Conservation (phyloP, 2,797 vertebrate species). For the Diceros bicornis region DNA sequence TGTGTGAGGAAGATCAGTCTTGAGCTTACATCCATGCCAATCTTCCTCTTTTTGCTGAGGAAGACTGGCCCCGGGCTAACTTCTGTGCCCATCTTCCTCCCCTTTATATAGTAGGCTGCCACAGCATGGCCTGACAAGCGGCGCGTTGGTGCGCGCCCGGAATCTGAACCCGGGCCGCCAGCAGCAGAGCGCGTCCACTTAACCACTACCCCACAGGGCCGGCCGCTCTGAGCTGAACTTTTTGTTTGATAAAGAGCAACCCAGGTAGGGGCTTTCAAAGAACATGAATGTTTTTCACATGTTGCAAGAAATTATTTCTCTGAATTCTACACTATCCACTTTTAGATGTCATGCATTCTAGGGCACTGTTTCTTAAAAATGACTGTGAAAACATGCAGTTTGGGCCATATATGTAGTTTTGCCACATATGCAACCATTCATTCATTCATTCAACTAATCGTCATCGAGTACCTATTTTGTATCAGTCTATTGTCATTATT, state of each 20-base stretch:
- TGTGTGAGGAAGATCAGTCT: no score
- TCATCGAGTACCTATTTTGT: background rate
- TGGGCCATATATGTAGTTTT: background rate
- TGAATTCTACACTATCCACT: background rate
- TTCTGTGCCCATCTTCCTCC: no score
- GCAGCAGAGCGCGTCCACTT: no score
- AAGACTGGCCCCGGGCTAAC: no score
- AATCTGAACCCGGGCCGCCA: no score
- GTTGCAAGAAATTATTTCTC: background rate
- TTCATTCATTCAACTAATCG: background rate
- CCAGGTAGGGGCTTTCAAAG: background rate
- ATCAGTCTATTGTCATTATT: constrained; percentile 1
- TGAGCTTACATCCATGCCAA: no score
- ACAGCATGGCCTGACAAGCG: no score
- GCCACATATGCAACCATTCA: background rate
- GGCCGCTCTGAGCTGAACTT: background rate
- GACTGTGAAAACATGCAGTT: background rate
- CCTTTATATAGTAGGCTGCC: no score
- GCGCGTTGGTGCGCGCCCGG: no score
- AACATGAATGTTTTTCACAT: background rate
- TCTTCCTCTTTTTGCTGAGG: no score
- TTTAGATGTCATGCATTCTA: background rate
- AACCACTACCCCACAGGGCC: no score
- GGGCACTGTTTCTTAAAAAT: background rate
- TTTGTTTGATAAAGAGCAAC: background rate